Percentiles rank a stretch among this genome's conserved stretches.
phyloP scores from a whole-genome alignment of 2,797 vertebrate genomes.

The Echiichthys vipera region DNA sequence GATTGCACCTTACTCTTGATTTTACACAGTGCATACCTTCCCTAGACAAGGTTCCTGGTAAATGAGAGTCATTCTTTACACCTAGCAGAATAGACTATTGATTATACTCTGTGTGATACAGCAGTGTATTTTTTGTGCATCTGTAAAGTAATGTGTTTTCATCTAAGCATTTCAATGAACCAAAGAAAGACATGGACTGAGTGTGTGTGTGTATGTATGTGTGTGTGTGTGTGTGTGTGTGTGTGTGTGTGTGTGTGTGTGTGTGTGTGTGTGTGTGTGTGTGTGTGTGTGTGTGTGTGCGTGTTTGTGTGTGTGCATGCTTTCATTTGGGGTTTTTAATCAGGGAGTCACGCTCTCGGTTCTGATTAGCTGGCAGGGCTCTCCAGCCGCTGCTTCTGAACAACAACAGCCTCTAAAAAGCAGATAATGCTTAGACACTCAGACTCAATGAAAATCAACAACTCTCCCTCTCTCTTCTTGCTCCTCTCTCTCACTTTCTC shows the following conservation, averaged over 20 bases:
- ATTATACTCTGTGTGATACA: background rate
- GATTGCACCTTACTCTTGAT: background rate
- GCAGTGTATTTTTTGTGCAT: conserved; percentile 3
- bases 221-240: conserved; percentile 1
- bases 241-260: conserved; percentile 10
- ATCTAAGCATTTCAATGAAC: conserved; percentile 5
- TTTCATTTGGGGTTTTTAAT: conserved; percentile 76
- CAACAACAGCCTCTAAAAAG: conserved; percentile 71
- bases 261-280: background rate
- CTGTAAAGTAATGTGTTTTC: conserved; percentile 11
- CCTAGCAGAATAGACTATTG: background rate
- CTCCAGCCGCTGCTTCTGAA: conserved; percentile 71
- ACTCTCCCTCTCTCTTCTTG: conserved; percentile 10
- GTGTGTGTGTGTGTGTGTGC: conserved; percentile 12
- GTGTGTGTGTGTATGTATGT: background rate
- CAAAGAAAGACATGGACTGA: conserved; percentile 1
- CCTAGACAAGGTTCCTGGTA: background rate
- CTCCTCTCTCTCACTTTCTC: conserved; percentile 19
- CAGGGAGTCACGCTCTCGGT: conserved; percentile 70
- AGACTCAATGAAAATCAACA: conserved; percentile 67
- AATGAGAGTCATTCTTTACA: background rate
- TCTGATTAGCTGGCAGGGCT: conserved; percentile 69
- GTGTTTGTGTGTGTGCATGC: conserved; percentile 14
- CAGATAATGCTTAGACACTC: conserved; percentile 66
- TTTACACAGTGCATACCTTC: background rate